Evolutionary conservation across 2,797 vertebrate species (phyloP).

Genomic region (Enteromius argenteus): DNA sequence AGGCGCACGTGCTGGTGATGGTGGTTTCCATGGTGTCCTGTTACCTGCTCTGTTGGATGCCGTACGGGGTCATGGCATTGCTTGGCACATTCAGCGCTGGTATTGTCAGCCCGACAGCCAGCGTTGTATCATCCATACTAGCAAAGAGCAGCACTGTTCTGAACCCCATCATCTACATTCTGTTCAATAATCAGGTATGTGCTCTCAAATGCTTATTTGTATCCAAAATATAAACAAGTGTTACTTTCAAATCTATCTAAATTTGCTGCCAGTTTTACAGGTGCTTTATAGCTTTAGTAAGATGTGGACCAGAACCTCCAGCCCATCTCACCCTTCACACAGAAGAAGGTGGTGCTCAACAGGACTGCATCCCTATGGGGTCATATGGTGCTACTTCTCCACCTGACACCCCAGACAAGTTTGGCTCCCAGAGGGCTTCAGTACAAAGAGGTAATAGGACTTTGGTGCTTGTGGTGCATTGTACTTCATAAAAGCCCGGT

Average conservation of each 20-base stretch:
- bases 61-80: conserved; percentile 68
- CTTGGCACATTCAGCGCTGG: conserved; percentile 65
- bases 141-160: conserved; percentile 72
- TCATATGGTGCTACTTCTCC: background rate
- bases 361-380: conserved; percentile 33
- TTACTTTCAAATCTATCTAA: background rate
- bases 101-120: conserved; percentile 62
- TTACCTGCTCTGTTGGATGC: conserved; percentile 71
- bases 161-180: conserved; percentile 69
- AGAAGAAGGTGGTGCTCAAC: conserved; percentile 32
- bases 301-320: conserved; percentile 29
- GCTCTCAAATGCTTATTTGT: background rate
- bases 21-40: conserved; percentile 71
- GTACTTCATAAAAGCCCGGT: background rate
- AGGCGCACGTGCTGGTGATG: conserved; percentile 63
- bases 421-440: conserved; percentile 14
- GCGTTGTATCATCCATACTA: conserved; percentile 67
- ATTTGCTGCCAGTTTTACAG: conserved; percentile 51
- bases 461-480: conserved; percentile 25
- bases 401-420: conserved; percentile 2
- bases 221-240: background rate
- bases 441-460: conserved; percentile 20
- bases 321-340: conserved; percentile 20
- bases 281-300: conserved; percentile 49
- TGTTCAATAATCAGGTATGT: conserved; percentile 71